Evolutionary conservation across 2,888 invertebrate species (phyloP).

Genomic region (Himalopsyche anomala): DNA sequence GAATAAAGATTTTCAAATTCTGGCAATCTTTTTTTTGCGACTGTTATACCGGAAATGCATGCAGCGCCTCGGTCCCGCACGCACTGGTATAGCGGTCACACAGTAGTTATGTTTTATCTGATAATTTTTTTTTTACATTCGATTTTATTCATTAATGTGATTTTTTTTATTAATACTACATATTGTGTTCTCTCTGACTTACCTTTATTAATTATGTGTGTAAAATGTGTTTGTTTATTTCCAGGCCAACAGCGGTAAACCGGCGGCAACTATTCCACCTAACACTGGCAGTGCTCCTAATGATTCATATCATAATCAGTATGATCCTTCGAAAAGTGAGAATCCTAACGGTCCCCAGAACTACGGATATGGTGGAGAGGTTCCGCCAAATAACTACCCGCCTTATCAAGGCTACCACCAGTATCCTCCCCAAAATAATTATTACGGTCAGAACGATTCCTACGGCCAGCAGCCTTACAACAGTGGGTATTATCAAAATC

Average conservation of each 20-base stretch:
- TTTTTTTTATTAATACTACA: too few species aligned
- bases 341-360: slow-evolving; percentile 62
- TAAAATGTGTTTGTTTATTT: slow-evolving; percentile 10
- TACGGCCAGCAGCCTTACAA: slow-evolving; percentile 71
- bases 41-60: too few species aligned
- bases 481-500: slow-evolving; percentile 72
- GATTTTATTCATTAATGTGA: neutral
- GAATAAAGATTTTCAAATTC: too few species aligned
- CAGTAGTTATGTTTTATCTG: neutral
- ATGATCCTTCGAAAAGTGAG: slow-evolving; percentile 55
- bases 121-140: neutral
- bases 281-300: slow-evolving; percentile 70
- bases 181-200: too few species aligned
- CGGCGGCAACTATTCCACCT: slow-evolving; percentile 76
- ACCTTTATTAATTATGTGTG: too few species aligned
- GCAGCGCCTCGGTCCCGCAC: too few species aligned
- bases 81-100: too few species aligned
- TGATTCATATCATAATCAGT: slow-evolving; percentile 53
- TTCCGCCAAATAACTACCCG: slow-evolving; percentile 67
- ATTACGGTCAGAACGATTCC: slow-evolving; percentile 69
- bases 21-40: too few species aligned
- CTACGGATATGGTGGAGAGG: slow-evolving; percentile 60
- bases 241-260: slow-evolving; percentile 71
- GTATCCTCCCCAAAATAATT: slow-evolving; percentile 74
- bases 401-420: slow-evolving; percentile 70